Evolutionary conservation across 2,113 vertebrate genomes (phyloP), one percentile per base, ranked within the genome.

Genomic region (Phycodurus eques): DNA sequence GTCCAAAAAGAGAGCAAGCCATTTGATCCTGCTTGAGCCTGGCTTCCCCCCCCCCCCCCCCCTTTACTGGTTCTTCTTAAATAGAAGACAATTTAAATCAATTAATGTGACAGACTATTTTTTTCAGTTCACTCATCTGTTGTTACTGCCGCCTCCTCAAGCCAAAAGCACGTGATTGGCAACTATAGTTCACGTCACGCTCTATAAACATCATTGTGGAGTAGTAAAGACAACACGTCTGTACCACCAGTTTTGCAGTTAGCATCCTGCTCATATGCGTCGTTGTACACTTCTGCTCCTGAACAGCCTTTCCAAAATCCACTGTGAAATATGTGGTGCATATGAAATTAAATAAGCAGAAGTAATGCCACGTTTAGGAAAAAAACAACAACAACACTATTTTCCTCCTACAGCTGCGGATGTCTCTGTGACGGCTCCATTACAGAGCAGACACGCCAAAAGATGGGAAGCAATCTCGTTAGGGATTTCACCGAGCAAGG

Each of bases 391-490:
- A 53, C 8, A 53, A 8, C 53, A 22, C 53, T 17, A 54, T 51
- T 39, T 51, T 65, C 43, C 59, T 75, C 63, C 33, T 35, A 43
- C 49, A 67, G 53, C 62, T 22, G 42, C 15, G 31, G 68, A 67
- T 70, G 13, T 69, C 70, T 77, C 39, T 59, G 20, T 79, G 64
- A 69, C 68, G 8, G 49, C 78, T 81, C 73, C 31, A 71, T 81
- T 80, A 49, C 17, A 13, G 2, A 35, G 66, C 54, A 17, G 80
- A 68, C 74, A 53, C 68, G 43, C 15, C 62, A 44, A 19, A 68
- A 51, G 64, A 64, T 70, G 17, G 72, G 66, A 72, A 53, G 51
- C 70, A 72, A 76, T 85, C 11, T 63, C 43, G 60, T 79, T 80
- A 80, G 60, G 49, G 67, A 14, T 70, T 75, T 80, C 62, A 77